Percentiles rank a stretch among this genome's conserved stretches.
Evolutionary conservation across 92 coral and sea anemone genomes (phyloP).

Genomic region (Metridium senile): DNA sequence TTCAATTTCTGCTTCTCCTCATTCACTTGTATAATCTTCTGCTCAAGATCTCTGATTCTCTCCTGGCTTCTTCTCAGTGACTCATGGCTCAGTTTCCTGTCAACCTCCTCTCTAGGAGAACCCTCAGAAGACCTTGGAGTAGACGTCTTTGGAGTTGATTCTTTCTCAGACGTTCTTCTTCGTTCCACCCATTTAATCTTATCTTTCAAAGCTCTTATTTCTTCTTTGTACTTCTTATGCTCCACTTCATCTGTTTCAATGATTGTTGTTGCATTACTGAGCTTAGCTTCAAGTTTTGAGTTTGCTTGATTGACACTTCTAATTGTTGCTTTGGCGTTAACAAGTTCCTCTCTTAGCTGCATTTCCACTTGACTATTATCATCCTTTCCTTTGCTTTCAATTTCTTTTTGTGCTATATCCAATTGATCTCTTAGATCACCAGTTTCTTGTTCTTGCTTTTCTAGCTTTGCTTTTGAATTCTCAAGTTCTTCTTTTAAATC

Average conservation of each 20-base stretch:
- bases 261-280: conserved; percentile 68
- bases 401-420: conserved; percentile 34
- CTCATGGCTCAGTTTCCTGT: conserved; percentile 47
- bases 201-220: conserved; percentile 51
- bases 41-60: conserved; percentile 79
- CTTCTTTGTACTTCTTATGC: conserved; percentile 47
- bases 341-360: conserved; percentile 48
- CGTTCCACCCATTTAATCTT: conserved; percentile 54
- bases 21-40: conserved; percentile 78
- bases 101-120: conserved; percentile 44
- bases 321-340: conserved; percentile 39
- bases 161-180: conserved; percentile 41
- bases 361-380: conserved; percentile 23
- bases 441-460: conserved; percentile 42
- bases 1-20: conserved; percentile 72
- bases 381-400: conserved; percentile 33
- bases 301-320: conserved; percentile 61
- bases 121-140: conserved; percentile 26
- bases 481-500: conserved; percentile 32
- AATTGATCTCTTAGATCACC: conserved; percentile 58
- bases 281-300: conserved; percentile 66
- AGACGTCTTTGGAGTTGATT: conserved; percentile 14
- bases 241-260: conserved; percentile 48
- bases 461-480: conserved; percentile 28
- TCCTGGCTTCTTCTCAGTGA: conserved; percentile 71